Evolutionary conservation across 2,113 vertebrate species (phyloP), one percentile per base, ranked within the genome.

Genomic region (Ginglymostoma cirratum): DNA sequence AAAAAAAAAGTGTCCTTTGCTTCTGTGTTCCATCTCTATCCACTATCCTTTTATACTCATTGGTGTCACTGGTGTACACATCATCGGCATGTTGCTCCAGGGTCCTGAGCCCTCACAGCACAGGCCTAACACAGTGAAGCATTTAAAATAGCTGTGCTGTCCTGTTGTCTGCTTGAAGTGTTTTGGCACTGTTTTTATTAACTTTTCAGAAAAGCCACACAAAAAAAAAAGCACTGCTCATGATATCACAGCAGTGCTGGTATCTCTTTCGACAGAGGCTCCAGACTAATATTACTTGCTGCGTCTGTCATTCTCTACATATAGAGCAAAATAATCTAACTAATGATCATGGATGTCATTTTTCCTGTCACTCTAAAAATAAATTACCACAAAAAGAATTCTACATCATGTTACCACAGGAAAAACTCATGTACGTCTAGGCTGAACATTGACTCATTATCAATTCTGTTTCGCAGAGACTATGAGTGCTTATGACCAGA

Each of bases 131-230:
- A 95, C 95, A 95, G 55, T 93, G 66, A 96, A 69, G 86, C 90
- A 96, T 96, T 97, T 97, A 96, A 96, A 94, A 96, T 86, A 95
- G 95, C 96, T 95, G 95, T 83, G 86, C 94, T n/a, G 65, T 66
- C 96, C 96, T 96, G 83, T 96, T 96, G 97, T 96, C 61, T 96
- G 96, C 95, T 96, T 96, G 96, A 95, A 42, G 96, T 7, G 96
- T 96, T 96, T 96, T 97, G 96, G 96, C 96, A 96, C 96, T 86
- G 93, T 45, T 96, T 97, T 96, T 96, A 97, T 97, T 97, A 96
- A 96, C 86, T 72, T 95, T 85, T 66, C 85, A 96, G 96, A 96
- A 97, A 38, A 48, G 38, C 42, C 87, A 5, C 52, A 30, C 24
- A 55, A 70, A 78, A 66, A 65, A 0, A 65, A 65, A 65, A 34